Evolutionary conservation across 2,888 invertebrate species (phyloP).

Genomic region (Exephanes ischioxanthus): DNA sequence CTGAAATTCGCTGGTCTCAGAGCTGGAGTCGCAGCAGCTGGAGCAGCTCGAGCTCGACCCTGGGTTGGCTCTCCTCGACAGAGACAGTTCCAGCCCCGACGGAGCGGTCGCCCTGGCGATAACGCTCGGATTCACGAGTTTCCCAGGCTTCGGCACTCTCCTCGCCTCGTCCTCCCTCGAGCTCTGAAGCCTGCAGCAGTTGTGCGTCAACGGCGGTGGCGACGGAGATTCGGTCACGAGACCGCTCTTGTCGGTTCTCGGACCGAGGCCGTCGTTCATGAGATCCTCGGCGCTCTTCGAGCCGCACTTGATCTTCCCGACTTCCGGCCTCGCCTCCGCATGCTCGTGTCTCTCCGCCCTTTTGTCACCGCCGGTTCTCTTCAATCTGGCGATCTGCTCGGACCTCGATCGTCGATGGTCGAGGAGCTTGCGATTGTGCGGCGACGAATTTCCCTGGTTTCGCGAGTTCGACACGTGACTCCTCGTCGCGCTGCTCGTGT

Average conservation of each 20-base stretch:
- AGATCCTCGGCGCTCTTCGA: slow-evolving; percentile 62
- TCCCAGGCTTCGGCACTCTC: slow-evolving; percentile 34
- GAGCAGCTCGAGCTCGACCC: slow-evolving; percentile 83
- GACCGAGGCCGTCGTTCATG: slow-evolving; percentile 82
- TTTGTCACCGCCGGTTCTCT: slow-evolving; percentile 63
- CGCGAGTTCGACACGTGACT: slow-evolving; percentile 63
- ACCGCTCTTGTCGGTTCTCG: slow-evolving; percentile 82
- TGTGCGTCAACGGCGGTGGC: slow-evolving; percentile 39
- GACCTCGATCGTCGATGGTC: slow-evolving; percentile 81
- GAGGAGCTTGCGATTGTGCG: slow-evolving; percentile 79
- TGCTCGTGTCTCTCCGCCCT: slow-evolving; percentile 37
- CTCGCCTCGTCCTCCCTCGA: slow-evolving; percentile 26
- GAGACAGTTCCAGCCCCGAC: slow-evolving; percentile 64
- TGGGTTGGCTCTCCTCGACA: slow-evolving; percentile 40
- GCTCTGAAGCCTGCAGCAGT: slow-evolving; percentile 36
- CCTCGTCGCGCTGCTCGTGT: slow-evolving; percentile 56
- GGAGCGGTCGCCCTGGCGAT: slow-evolving; percentile 51
- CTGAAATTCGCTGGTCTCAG: slow-evolving; percentile 90
- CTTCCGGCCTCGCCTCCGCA: neutral
- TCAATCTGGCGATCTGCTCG: slow-evolving; percentile 80
- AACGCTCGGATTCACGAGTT: slow-evolving; percentile 65
- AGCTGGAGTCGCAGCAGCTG: slow-evolving; percentile 83
- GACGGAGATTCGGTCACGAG: slow-evolving; percentile 73
- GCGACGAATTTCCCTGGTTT: slow-evolving; percentile 69
- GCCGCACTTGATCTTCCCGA: slow-evolving; percentile 20